Conservation (phyloP, 1,140 invertebrate species). For the Drosophila nikananu region DNA sequence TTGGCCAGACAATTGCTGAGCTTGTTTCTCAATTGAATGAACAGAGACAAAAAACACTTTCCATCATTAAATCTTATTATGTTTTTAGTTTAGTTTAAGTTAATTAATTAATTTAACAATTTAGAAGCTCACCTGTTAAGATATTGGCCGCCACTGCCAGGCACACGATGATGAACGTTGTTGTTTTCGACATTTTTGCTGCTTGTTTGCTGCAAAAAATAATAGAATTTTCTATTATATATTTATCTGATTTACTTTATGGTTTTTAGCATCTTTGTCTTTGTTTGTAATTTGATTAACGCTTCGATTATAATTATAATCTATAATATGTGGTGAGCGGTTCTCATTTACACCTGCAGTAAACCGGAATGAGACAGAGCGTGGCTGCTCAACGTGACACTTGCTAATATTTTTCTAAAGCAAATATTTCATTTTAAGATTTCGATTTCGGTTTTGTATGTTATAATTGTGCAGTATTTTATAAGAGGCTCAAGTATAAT, state of each 20-base stretch:
- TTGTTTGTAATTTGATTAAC: slow-evolving; percentile 46
- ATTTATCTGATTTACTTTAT: slow-evolving; percentile 8
- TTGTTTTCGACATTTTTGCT: slow-evolving; percentile 53
- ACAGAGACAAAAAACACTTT: background rate
- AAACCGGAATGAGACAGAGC: slow-evolving; percentile 41
- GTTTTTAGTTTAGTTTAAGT: background rate
- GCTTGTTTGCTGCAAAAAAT: slow-evolving; percentile 31
- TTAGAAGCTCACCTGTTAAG: slow-evolving; percentile 69
- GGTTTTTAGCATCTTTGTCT: slow-evolving; percentile 5
- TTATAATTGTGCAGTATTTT: background rate
- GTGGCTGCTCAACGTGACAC: slow-evolving; percentile 44
- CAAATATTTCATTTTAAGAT: background rate
- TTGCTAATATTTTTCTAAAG: slow-evolving; percentile 23
- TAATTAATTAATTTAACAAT: slow-evolving; percentile 9
- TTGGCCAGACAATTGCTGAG: slow-evolving; percentile 40
- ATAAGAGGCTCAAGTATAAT: background rate
- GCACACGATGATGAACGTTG: slow-evolving; percentile 54
- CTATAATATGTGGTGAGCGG: slow-evolving; percentile 6
- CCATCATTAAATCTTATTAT: background rate
- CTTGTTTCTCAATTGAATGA: slow-evolving; percentile 39
- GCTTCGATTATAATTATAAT: slow-evolving; percentile 33
- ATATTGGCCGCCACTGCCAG: slow-evolving; percentile 64
- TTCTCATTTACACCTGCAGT: slow-evolving; percentile 30
- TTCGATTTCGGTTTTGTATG: background rate
- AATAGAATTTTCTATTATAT: slow-evolving; percentile 21